Percentiles rank a stretch among this genome's conserved stretches.
Evolutionary conservation across 2,797 vertebrate genomes (phyloP).

Genomic region (Myripristis jacobus): DNA sequence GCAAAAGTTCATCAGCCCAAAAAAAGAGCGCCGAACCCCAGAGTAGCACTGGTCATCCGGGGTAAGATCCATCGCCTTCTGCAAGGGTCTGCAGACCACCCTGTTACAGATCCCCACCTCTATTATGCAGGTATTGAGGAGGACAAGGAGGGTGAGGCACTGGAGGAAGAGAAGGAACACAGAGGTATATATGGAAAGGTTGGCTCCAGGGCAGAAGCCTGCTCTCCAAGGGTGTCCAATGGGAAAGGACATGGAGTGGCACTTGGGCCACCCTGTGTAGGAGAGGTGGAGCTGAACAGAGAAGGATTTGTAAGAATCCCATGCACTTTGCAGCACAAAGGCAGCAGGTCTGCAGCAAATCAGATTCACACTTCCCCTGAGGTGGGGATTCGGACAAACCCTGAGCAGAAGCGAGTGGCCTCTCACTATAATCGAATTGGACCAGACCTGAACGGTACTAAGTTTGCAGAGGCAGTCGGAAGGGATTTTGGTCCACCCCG

Average conservation of each 20-base stretch:
- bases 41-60: constrained; percentile 81
- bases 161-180: constrained; percentile 69
- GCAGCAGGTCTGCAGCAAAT: constrained; percentile 57
- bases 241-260: constrained; percentile 62
- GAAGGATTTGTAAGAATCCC: constrained; percentile 85
- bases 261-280: constrained; percentile 73
- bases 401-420: constrained; percentile 44
- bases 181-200: constrained; percentile 54
- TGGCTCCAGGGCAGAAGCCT: constrained; percentile 68
- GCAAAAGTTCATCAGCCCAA: constrained; percentile 81
- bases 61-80: constrained; percentile 92
- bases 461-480: constrained; percentile 46
- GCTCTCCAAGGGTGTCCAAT: constrained; percentile 65
- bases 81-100: constrained; percentile 86
- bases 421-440: constrained; percentile 30
- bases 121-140: constrained; percentile 85
- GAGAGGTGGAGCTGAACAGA: constrained; percentile 86
- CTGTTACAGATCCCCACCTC: constrained; percentile 79
- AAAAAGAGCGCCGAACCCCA: constrained; percentile 86
- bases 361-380: constrained; percentile 74
- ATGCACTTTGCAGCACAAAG: constrained; percentile 79
- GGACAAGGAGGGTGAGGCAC: constrained; percentile 77
- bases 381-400: constrained; percentile 46
- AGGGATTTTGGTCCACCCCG: constrained; percentile 56
- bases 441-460: constrained; percentile 67